phyloP scores from a whole-genome alignment of 1,140 invertebrate genomes.

The Pseudomyrmex cubaensis region DNA sequence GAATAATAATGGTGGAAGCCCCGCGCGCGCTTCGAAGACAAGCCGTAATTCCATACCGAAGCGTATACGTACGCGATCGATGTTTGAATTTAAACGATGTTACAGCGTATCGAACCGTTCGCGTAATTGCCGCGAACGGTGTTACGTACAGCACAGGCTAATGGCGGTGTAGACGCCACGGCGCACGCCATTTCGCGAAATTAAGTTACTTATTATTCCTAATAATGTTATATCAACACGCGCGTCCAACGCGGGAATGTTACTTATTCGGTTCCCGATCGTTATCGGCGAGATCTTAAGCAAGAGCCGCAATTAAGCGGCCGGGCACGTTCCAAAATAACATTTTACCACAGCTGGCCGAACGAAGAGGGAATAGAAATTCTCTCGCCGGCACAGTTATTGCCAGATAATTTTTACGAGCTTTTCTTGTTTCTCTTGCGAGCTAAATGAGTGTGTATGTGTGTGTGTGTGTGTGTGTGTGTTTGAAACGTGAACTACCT shows the following conservation, averaged over 20 bases:
- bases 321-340: slow-evolving; percentile 53
- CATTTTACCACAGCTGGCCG: not conserved
- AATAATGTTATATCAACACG: slow-evolving; percentile 48
- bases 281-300: slow-evolving; percentile 43
- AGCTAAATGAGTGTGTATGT: not conserved
- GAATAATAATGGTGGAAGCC: slow-evolving; percentile 43
- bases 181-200: slow-evolving; percentile 31
- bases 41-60: slow-evolving; percentile 29
- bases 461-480: no score
- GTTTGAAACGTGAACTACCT: no score
- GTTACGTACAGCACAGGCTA: slow-evolving; percentile 29
- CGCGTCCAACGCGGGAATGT: slow-evolving; percentile 12
- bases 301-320: slow-evolving; percentile 44
- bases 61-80: slow-evolving; percentile 34
- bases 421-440: not conserved
- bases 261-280: slow-evolving; percentile 36
- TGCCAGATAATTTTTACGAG: not conserved
- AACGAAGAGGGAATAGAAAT: not conserved
- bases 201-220: slow-evolving; percentile 59
- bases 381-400: slow-evolving; percentile 7
- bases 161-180: slow-evolving; percentile 16
- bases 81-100: slow-evolving; percentile 53
- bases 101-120: slow-evolving; percentile 17
- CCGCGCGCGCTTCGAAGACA: slow-evolving; percentile 6
- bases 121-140: slow-evolving; percentile 38